A percentile compares a stretch with the other conserved stretches of the same genome.
Evolutionary conservation across 2,113 vertebrate species (phyloP).

Genomic region (Ageneiosus marmoratus): DNA sequence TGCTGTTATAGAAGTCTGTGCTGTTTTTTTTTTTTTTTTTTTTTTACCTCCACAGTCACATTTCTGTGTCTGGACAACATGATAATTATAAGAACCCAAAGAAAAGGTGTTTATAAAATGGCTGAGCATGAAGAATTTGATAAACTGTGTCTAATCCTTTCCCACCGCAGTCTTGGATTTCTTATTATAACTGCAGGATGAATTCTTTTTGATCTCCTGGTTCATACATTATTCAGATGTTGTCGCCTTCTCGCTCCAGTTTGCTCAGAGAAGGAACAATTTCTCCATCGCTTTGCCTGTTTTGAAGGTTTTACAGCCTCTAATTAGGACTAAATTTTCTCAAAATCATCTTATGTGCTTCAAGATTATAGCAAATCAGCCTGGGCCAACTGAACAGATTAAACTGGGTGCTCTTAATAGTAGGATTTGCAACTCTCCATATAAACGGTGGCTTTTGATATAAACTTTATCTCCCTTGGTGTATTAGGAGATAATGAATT

Average conservation of each 20-base stretch:
- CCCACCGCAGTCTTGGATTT: constrained; percentile 8
- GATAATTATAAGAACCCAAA: not conserved
- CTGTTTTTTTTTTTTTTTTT: too few relatives aligned
- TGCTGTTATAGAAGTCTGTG: not conserved
- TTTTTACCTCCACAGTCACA: too few relatives aligned
- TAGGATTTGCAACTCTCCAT: constrained; percentile 63
- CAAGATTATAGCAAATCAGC: constrained; percentile 61
- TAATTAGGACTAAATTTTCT: constrained; percentile 60
- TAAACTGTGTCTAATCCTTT: constrained; percentile 15
- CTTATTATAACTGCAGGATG: constrained; percentile 23
- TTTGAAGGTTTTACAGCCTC: constrained; percentile 38
- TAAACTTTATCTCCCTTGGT: constrained; percentile 52
- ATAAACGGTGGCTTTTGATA: constrained; percentile 63
- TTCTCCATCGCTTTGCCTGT: constrained; percentile 24
- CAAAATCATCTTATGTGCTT: constrained; percentile 54
- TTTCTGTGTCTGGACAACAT: not conserved
- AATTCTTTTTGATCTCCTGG: constrained; percentile 41
- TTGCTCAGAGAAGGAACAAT: not conserved
- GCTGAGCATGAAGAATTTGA: not conserved
- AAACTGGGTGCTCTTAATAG: constrained; percentile 64
- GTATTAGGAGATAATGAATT: constrained; percentile 46
- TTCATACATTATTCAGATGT: constrained; percentile 42
- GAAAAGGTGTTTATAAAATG: too few relatives aligned
- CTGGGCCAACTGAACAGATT: constrained; percentile 55
- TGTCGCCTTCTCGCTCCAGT: constrained; percentile 26